These are phyloP conservation scores for Lithobates pipiens DNA, from an alignment of 2,797 vertebrate genomes.

Conservation along the genomic window DNA sequence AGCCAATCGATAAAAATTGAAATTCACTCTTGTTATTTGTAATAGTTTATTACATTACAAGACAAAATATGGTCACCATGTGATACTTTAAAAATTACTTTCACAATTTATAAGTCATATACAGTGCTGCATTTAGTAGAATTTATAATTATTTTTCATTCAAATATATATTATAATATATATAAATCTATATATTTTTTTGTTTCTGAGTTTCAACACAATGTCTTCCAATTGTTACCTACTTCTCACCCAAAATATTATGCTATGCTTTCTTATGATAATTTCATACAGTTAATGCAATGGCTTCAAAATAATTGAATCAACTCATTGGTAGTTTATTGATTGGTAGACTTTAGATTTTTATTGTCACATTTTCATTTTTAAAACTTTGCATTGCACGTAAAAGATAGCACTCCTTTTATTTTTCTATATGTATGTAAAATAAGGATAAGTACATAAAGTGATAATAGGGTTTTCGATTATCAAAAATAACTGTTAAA, in stretches of 20 bases:
- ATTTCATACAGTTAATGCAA: not conserved
- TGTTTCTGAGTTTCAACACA: slow-evolving; percentile 2
- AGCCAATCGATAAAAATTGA: too few relatives aligned
- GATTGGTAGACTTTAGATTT: not conserved
- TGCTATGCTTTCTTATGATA: not conserved
- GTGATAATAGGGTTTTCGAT: not conserved
- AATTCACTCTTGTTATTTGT: too few relatives aligned
- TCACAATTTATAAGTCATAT: not conserved
- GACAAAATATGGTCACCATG: too few relatives aligned
- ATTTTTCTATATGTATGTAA: slow-evolving; percentile 44
- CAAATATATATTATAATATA: too few relatives aligned
- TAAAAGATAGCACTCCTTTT: slow-evolving; percentile 9
- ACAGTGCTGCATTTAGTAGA: not conserved
- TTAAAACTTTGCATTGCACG: not conserved
- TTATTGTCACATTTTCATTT: not conserved
- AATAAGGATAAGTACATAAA: slow-evolving; percentile 21
- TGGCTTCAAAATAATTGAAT: not conserved
- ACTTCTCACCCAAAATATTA: slow-evolving; percentile 1
- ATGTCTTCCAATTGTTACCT: slow-evolving; percentile 38
- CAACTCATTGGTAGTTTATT: slow-evolving; percentile 11
- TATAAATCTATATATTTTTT: not conserved
- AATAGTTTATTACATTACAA: too few relatives aligned
- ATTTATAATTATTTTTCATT: not conserved
- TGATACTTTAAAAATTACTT: not conserved
- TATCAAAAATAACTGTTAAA: slow-evolving; percentile 1